Base-by-base conservation (phyloP, 2,888 invertebrate genomes). In the Pristionchus exspectatus region DNA sequence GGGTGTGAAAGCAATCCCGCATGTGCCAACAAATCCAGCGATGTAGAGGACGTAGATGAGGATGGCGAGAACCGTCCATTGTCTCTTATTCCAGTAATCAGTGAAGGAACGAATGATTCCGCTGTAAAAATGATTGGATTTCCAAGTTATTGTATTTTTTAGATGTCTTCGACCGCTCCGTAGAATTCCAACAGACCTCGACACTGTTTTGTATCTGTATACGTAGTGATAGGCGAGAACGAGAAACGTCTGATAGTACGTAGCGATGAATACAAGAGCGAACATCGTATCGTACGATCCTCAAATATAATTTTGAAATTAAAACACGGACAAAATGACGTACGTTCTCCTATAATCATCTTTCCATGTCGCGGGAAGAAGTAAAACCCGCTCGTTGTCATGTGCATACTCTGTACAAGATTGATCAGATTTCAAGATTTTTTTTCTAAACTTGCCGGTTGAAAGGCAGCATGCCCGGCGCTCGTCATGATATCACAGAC, bases 211-310 rank as follows among this genome's bases (percentile, higher is more conserved):
- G 33, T 33, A 63, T 30, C 84, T 9, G 27, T 85, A 85, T 7
- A 59, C 24, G 59, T 50, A 85, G 38, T 85, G 84, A 59, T 85
- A 85, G 33, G 84, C 84, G 24, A 85, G 84, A 0, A 85, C 59
- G 33, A 85, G 84, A n/a, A 85, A 85, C 24, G 84, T 85, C 38
- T 85, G 84, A 38, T 85, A 85, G 59, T 59, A 85, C 59, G 50
- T 33, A 4, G 84, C 84, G 84, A 85, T 85, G 84, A 85, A 85
- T 21, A 59, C 38, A 0, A 59, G 30, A 5, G 59, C 56, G 38
- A 85, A 56, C 2, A 85, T 21, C 7, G 81, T 81, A 27, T 81
- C 81, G 50, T 4, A 50, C 27, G 81, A 72, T 21, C 33, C 72
- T 72, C 33, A 72, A 72, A 33, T 33, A 1, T 74, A 38, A 74